Evolutionary conservation across 2,797 vertebrate genomes (phyloP).

Genomic region (Labroides dimidiatus): DNA sequence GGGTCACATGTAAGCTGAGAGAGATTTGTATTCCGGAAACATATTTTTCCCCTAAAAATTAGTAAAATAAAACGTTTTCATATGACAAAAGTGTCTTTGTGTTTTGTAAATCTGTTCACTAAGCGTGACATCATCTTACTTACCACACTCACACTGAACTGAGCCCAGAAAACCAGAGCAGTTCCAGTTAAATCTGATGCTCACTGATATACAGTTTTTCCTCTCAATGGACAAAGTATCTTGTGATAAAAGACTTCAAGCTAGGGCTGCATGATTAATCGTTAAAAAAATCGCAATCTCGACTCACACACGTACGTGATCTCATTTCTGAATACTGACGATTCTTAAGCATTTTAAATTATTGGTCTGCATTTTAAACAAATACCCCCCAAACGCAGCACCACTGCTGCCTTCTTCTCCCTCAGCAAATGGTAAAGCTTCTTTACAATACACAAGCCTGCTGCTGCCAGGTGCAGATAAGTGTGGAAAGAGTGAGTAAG

Average conservation of each 20-base stretch:
- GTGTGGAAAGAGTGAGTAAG: too few relatives aligned
- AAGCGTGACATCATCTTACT: neutral
- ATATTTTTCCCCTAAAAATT: neutral
- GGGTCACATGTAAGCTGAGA: conserved; percentile 27
- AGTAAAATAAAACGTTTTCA: neutral
- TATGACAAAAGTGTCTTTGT: conserved; percentile 15
- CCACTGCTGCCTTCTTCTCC: too few relatives aligned
- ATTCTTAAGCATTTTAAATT: too few relatives aligned
- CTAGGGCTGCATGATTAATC: too few relatives aligned
- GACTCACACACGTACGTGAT: too few relatives aligned
- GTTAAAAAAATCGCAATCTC: too few relatives aligned
- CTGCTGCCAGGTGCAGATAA: too few relatives aligned
- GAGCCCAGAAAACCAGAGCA: conserved; percentile 3
- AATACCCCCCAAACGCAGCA: too few relatives aligned
- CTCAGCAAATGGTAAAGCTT: too few relatives aligned
- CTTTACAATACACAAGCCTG: too few relatives aligned
- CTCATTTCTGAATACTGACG: too few relatives aligned
- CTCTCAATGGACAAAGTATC: conserved; percentile 5
- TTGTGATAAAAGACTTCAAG: conserved; percentile 12
- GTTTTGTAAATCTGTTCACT: conserved; percentile 12
- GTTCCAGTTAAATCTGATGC: neutral
- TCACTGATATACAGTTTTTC: neutral
- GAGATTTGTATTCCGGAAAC: neutral
- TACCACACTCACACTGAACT: neutral
- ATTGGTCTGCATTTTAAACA: too few relatives aligned